Conservation (phyloP, 1,140 invertebrate genomes). For the Lepidurus arcticus region DNA sequence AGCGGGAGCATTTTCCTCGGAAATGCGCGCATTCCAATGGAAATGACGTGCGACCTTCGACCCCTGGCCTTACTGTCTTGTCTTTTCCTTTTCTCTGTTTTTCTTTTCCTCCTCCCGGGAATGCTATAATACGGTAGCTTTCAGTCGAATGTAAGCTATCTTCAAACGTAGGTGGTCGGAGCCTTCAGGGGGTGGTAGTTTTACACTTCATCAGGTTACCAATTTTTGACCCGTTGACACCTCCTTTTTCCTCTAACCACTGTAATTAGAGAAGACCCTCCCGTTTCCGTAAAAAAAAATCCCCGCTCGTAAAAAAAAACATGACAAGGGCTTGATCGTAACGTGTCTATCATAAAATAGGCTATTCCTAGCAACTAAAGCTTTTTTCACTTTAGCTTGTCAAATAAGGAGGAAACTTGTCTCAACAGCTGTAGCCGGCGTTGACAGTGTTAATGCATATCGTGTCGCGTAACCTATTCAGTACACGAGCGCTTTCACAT, state of each 20-base stretch:
- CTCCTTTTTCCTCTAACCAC: neutral
- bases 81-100: neutral
- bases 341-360: too few relatives aligned
- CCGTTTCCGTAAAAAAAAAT: too few relatives aligned
- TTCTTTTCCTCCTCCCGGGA: neutral
- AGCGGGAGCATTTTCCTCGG: neutral
- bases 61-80: neutral
- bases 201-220: neutral
- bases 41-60: neutral
- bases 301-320: neutral
- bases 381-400: too few relatives aligned
- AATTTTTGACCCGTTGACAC: constrained; percentile 2
- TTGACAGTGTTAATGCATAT: too few relatives aligned
- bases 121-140: too few relatives aligned
- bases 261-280: neutral
- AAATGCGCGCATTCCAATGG: neutral
- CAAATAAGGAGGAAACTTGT: too few relatives aligned
- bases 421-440: too few relatives aligned
- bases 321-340: too few relatives aligned
- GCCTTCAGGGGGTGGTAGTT: neutral
- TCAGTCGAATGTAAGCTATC: too few relatives aligned
- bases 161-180: too few relatives aligned
- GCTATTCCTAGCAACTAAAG: too few relatives aligned
- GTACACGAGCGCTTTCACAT: neutral
- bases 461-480: neutral